These are phyloP conservation scores for Borostomias antarcticus DNA, from an alignment of 2,797 vertebrate species.

Conservation along the genomic window DNA sequence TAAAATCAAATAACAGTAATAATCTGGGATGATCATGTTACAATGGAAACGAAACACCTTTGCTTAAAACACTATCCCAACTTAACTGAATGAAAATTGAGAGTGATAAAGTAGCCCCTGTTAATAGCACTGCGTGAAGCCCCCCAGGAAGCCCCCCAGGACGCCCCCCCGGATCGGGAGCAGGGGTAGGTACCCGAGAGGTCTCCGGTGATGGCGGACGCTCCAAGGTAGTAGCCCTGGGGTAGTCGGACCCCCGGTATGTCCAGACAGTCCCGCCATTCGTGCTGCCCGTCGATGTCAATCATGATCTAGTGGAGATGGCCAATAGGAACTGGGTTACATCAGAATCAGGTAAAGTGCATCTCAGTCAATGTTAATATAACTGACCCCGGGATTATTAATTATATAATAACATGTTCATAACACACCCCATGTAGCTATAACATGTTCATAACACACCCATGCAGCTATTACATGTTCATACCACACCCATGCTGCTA, in stretches of 20 bases:
- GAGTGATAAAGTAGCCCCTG: not conserved
- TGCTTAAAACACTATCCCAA: not conserved
- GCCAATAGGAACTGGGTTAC: not conserved
- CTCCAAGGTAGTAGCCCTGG: conserved; percentile 90
- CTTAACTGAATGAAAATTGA: not conserved
- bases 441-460: no score
- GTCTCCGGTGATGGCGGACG: conserved; percentile 90
- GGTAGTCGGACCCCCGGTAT: conserved; percentile 88
- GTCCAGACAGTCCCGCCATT: conserved; percentile 96
- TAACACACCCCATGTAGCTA: no score
- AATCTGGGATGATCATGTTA: not conserved
- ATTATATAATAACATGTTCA: no score
- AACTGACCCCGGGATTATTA: no score
- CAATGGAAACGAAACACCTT: not conserved
- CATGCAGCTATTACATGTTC: no score
- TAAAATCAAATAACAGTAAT: not conserved
- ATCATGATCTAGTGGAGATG: conserved; percentile 84
- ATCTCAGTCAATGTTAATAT: no score
- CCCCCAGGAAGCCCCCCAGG: no score
- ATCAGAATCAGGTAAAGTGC: no score
- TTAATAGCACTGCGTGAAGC: not conserved
- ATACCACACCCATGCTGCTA: no score
- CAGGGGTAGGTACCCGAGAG: conserved; percentile 84
- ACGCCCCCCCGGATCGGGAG: no score
- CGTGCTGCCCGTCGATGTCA: conserved; percentile 92